Evolutionary conservation across 2,797 vertebrate species (phyloP), one percentile per base, ranked within the genome.

Genomic region (Gobionotothen gibberifrons): DNA sequence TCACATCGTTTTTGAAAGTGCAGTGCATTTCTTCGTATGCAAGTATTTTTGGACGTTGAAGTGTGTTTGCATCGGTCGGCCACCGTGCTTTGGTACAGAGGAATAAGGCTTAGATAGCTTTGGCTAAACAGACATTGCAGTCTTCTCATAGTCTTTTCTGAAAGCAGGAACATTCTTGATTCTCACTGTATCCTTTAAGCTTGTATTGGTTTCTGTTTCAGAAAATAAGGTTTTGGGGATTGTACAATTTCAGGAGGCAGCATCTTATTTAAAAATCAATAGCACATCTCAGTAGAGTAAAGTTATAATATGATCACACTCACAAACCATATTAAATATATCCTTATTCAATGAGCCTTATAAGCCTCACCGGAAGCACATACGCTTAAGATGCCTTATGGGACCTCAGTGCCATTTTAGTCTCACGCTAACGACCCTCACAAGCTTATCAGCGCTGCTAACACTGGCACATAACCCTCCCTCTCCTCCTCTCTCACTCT

Each of bases 331-430:
- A 58, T 21, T 36, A 79, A 74, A 76, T 56, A 16, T 8, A 2
- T 54, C 32, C 42, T 62, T 63, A 77, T 84, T 84, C 69, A 72
- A 46, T 79, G 67, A 83, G 57, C 49, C 59, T 72, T 72, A 85
- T 68, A 61, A 61, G 75, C 65, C 67, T 84, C 69, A 74, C 63
- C 69, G 74, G 56, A 40, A 61, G 77, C 81, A 81, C 79, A 76
- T 75, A 75, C 70, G 78, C 92, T 81, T 83, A 74, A 85, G 68
- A 85, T 66, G 68, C 60, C 85, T 81, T 87, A 49, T 83, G 88
- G 85, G 84, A 86, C 81, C 75, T 83, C 46, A 2, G 81, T 87
- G 85, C 83, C 91, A 86, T 89, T 93, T 89, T 79, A 82, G 87
- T 81, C 74, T 72, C 79, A 54, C 63, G 46, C 85, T 92, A 91